phyloP scores from a whole-genome alignment of 2,888 invertebrate genomes.

The Drosophila flavopinicola region DNA sequence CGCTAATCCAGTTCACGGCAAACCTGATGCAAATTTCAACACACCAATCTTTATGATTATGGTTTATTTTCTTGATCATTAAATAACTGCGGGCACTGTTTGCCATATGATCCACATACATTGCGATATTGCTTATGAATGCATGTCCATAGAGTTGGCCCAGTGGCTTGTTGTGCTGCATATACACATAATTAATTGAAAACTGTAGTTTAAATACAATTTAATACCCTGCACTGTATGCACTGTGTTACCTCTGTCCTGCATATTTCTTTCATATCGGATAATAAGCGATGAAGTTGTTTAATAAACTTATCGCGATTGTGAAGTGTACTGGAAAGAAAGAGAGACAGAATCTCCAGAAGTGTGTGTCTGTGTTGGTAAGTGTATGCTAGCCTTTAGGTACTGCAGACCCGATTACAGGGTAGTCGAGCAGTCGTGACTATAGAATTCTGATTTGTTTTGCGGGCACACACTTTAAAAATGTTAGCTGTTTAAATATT shows the following conservation, averaged over 20 bases:
- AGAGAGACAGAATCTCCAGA: no score
- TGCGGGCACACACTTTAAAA: background rate
- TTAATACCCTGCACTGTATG: slow-evolving; percentile 17
- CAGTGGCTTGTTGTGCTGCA: no score
- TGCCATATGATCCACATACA: slow-evolving; percentile 44
- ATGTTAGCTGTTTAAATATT: no score
- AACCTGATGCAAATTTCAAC: slow-evolving; percentile 48
- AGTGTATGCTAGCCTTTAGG: no score
- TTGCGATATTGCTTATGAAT: no score
- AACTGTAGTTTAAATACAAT: slow-evolving; percentile 61
- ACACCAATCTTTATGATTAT: slow-evolving; percentile 60
- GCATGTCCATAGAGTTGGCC: no score
- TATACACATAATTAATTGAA: slow-evolving; percentile 66
- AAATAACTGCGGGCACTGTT: slow-evolving; percentile 67
- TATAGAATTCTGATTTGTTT: background rate
- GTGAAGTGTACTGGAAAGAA: no score
- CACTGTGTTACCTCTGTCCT: no score
- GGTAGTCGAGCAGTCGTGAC: background rate
- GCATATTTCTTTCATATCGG: no score
- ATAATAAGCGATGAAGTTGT: no score
- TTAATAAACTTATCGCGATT: background rate
- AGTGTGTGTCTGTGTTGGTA: no score
- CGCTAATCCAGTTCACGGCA: slow-evolving; percentile 68
- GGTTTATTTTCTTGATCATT: slow-evolving; percentile 76
- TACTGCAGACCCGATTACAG: background rate